A percentile compares a stretch with the other conserved stretches of the same genome.
Conservation (phyloP, 2,888 invertebrate species). For the Drosophila lutescens region DNA sequence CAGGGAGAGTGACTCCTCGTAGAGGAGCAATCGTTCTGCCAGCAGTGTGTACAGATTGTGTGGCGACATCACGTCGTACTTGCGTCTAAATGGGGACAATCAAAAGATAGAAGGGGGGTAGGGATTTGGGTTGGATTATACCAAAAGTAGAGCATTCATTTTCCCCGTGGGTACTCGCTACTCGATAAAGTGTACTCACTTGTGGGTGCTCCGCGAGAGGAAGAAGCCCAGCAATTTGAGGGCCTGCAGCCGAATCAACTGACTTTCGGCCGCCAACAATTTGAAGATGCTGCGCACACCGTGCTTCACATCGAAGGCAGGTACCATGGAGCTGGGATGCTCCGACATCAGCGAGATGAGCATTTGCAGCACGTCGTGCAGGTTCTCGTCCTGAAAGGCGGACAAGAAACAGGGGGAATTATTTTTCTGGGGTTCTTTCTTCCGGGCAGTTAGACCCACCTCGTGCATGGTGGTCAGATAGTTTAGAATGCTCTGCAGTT, state of each 20-base stretch:
- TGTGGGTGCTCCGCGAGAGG: constrained; percentile 98
- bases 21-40: constrained; percentile 94
- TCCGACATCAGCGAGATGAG: constrained; percentile 98
- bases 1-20: constrained; percentile 95
- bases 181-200: constrained; percentile 87
- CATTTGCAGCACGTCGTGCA: constrained; percentile 99
- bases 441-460: constrained; percentile 85
- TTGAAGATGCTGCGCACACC: constrained; percentile 99
- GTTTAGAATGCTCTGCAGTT: constrained; percentile 98
- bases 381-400: constrained; percentile 91
- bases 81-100: constrained; percentile 88
- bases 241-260: constrained; percentile 97
- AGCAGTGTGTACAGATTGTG: constrained; percentile 98
- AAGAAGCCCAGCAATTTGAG: constrained; percentile 98
- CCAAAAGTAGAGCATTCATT: too few species aligned
- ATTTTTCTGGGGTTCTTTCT: not conserved
- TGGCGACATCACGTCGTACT: constrained; percentile 99
- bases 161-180: too few species aligned
- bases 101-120: not conserved
- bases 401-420: not conserved
- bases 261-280: constrained; percentile 97
- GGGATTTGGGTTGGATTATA: not conserved
- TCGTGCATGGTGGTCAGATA: constrained; percentile 99
- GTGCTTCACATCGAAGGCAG: constrained; percentile 98
- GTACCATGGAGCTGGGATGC: constrained; percentile 99